phyloP scores from a whole-genome alignment of 1,140 invertebrate species.

The Leptopilina clavipes region DNA sequence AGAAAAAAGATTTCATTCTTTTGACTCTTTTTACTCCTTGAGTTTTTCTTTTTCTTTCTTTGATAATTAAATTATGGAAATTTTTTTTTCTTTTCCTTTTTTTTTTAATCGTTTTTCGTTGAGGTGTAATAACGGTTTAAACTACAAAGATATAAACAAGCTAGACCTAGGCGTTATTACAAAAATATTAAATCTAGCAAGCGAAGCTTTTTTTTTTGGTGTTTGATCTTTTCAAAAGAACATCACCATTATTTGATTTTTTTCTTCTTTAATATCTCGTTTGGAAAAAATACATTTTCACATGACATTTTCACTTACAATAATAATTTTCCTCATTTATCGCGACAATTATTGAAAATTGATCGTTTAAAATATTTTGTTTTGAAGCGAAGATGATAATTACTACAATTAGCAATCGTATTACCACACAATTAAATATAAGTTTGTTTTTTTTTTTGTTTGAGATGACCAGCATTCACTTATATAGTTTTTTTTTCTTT shows the following conservation, averaged over 20 bases:
- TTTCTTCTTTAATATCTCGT: conserved; percentile 28
- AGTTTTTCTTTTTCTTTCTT: background rate
- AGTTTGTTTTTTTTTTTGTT: conserved; percentile 39
- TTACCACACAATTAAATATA: conserved; percentile 27
- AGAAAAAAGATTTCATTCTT: background rate
- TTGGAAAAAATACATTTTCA: conserved; percentile 59
- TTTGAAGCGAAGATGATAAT: background rate
- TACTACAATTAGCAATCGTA: background rate
- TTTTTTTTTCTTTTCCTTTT: no score
- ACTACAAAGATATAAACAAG: conserved; percentile 65
- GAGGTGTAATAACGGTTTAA: conserved; percentile 42
- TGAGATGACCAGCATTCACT: conserved; percentile 55
- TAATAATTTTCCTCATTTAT: conserved; percentile 2
- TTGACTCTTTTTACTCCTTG: background rate
- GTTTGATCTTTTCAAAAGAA: conserved; percentile 47
- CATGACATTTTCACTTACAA: background rate
- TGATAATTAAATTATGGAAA: no score
- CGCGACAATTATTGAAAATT: background rate
- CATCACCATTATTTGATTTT: conserved; percentile 41
- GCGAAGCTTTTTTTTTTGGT: conserved; percentile 64
- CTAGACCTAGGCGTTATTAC: conserved; percentile 71
- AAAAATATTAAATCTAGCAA: conserved; percentile 76
- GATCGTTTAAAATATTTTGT: background rate
- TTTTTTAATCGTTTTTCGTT: conserved; percentile 15
- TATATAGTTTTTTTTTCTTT: conserved; percentile 32